Conservation (phyloP, 2,113 vertebrate genomes). For the Prionailurus bengalensis region DNA sequence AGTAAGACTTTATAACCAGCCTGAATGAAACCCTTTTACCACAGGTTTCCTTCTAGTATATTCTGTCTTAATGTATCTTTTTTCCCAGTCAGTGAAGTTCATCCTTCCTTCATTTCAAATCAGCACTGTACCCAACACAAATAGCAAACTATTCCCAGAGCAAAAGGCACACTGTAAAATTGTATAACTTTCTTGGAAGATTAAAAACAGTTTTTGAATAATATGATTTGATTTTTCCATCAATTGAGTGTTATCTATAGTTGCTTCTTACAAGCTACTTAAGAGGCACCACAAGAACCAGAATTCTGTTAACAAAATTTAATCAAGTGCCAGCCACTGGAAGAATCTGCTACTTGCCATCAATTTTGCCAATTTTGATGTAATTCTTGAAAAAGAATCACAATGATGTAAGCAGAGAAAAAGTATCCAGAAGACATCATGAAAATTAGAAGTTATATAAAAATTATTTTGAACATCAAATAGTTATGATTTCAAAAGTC, state of each 20-base stretch:
- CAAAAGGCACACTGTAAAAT: neutral
- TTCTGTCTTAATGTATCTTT: neutral
- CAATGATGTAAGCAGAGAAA: neutral
- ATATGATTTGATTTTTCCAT: neutral
- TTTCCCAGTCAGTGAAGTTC: neutral
- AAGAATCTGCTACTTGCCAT: constrained; percentile 13
- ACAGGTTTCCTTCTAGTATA: neutral
- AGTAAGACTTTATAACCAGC: neutral
- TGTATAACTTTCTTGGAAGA: neutral
- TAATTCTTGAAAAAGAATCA: neutral
- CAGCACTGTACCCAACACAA: neutral
- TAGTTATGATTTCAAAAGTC: constrained; percentile 35
- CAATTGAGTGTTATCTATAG: neutral
- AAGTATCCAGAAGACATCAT: neutral
- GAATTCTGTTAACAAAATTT: neutral
- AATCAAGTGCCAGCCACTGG: neutral
- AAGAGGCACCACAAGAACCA: neutral
- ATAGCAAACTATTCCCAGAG: constrained; percentile 11
- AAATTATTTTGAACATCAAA: constrained; percentile 32
- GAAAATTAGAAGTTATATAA: constrained; percentile 4
- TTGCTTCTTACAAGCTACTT: neutral
- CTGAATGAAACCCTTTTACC: neutral
- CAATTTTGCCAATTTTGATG: constrained; percentile 26
- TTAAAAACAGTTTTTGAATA: constrained; percentile 39
- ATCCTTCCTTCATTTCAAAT: constrained; percentile 48